Base-by-base conservation (phyloP, 1,140 invertebrate genomes). In the Drosophila grimshawi region DNA sequence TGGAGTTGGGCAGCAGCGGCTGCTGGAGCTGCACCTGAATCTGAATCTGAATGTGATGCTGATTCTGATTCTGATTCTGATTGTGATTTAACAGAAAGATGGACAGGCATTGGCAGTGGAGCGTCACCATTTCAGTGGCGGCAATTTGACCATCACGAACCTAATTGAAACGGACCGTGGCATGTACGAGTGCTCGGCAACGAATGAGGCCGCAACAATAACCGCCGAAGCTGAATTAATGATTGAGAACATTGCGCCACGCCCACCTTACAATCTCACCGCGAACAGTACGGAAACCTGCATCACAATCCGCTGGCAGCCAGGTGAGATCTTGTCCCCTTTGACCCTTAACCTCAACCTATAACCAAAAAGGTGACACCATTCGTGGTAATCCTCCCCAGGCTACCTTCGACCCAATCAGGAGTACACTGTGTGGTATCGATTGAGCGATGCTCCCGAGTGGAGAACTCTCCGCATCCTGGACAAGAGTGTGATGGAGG, bases 121-220 rank as follows among this genome's bases (percentile, higher is more conserved):
- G 11, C 94, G 97, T 67, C 94, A 95, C 60, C 93, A 94, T 33
- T 92, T 97, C 33, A 94, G 94, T 62, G 96, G 95, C 53, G 97
- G 98, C 52, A 98, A 98, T 93, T 93, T 99, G 69, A 98, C 97
- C 27, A 96, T 99, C 51, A 94, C 94, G 64, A 94, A 95, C 65
- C 94, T 99, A 27, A 94, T 95, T 66, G 97, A 98, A 93, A 95
- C 95, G 65, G 98, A 99, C 93, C 95, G 97, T 83, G 98, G 98
- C 4, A 93, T 96, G 66, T 99, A 98, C 93, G 96, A 98, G 92
- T 99, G 98, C 93, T 95, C 97, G 37, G 96, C 97, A 2, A 96
- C 95, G 71, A 99, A 99, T 93, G 97, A 98, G 89, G 97, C 98
- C 5, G 97, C 97, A n/a, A 97, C 96, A 6, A 95, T 98, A 33